Evolutionary conservation across 2,797 vertebrate species (phyloP).

Genomic region (Notamacropus eugenii): DNA sequence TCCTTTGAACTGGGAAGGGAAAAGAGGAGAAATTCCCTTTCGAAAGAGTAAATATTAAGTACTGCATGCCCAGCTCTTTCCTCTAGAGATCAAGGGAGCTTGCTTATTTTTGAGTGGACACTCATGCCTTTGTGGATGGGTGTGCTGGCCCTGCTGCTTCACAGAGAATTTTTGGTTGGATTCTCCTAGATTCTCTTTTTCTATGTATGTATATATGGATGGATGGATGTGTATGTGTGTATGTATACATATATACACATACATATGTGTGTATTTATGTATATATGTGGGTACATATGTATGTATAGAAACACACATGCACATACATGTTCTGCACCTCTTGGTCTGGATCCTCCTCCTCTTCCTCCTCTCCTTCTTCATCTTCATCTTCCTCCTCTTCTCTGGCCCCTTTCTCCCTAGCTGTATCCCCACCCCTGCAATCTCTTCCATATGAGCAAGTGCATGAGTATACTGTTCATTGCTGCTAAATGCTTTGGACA

Average conservation of each 20-base stretch:
- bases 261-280: too few species aligned
- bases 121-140: conserved; percentile 73
- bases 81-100: conserved; percentile 57
- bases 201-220: too few species aligned
- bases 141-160: conserved; percentile 76
- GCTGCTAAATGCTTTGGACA: conserved; percentile 98
- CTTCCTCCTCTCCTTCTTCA: conserved; percentile 86
- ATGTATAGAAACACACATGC: too few species aligned
- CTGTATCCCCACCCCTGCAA: conserved; percentile 88
- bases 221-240: too few species aligned
- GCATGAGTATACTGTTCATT: conserved; percentile 96
- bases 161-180: conserved; percentile 71
- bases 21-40: conserved; percentile 49
- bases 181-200: conserved; percentile 63
- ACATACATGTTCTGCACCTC: conserved; percentile 89
- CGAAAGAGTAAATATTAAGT: not conserved
- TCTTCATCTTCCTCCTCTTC: conserved; percentile 92
- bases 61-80: conserved; percentile 40
- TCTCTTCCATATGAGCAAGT: conserved; percentile 96
- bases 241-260: too few species aligned
- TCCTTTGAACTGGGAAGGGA: conserved; percentile 27
- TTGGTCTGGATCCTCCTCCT: conserved; percentile 82
- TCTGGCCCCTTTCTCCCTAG: conserved; percentile 89
- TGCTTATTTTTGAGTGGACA: conserved; percentile 25
- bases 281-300: too few species aligned